Evolutionary conservation across 2,888 invertebrate genomes (phyloP).

Genomic region (Rhaphigaster nebulosa): DNA sequence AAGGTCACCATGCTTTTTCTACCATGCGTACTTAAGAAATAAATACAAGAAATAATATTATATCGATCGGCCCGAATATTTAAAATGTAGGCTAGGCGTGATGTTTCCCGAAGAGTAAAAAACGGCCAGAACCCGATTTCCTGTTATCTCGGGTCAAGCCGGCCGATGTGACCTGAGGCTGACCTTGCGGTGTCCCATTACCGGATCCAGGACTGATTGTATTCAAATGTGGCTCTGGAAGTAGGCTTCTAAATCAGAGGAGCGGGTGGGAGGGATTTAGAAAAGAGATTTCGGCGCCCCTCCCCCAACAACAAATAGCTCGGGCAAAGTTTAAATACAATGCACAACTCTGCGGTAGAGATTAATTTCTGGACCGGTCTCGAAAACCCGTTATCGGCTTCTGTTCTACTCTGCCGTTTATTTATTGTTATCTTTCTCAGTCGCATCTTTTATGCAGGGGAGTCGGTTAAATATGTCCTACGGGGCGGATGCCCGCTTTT

Average conservation of each 20-base stretch:
- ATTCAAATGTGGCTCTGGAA: constrained; percentile 29
- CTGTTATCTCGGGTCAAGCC: not conserved
- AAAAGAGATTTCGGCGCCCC: constrained; percentile 45
- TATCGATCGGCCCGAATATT: no score
- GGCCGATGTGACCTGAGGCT: not conserved
- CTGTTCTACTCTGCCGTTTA: constrained; percentile 52
- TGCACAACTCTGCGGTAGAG: constrained; percentile 36
- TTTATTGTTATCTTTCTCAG: constrained; percentile 47
- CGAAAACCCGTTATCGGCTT: constrained; percentile 51
- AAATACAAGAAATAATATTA: no score
- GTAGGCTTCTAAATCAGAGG: constrained; percentile 37
- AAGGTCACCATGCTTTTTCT: no score
- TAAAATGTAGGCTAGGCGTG: not conserved
- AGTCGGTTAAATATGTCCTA: constrained; percentile 28
- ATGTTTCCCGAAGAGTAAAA: not conserved
- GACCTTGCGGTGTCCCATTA: constrained; percentile 46
- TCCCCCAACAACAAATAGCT: constrained; percentile 52
- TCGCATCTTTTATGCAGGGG: constrained; percentile 44
- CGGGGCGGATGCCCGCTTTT: not conserved
- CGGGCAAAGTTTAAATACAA: constrained; percentile 50
- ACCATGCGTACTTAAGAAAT: no score
- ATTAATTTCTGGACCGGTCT: constrained; percentile 52
- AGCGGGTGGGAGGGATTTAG: constrained; percentile 37
- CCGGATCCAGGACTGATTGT: constrained; percentile 44
- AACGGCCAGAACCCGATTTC: not conserved